phyloP scores from a whole-genome alignment of 2,797 vertebrate species.

The Thripadectes ignobilis region DNA sequence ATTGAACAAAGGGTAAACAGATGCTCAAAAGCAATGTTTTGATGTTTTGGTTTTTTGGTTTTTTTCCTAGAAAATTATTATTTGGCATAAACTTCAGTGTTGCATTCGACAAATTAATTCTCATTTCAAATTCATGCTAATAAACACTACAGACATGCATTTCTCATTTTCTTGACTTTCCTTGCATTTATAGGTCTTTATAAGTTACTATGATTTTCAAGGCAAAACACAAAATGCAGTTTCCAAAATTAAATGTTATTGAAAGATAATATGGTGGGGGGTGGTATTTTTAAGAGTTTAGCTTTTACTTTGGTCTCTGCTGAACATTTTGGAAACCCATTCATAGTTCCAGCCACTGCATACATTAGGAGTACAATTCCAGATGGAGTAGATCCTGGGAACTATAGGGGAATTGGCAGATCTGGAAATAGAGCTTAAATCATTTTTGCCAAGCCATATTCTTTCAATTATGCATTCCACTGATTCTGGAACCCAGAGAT shows the following conservation, averaged over 20 bases:
- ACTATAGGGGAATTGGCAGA: background rate
- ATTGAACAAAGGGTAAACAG: background rate
- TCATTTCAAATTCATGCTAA: background rate
- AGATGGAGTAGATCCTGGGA: background rate
- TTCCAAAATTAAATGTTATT: background rate
- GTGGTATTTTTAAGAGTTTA: background rate
- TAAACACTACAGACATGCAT: background rate
- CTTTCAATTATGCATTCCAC: slow-evolving; percentile 5
- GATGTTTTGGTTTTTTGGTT: fast-evolving
- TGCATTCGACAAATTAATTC: background rate
- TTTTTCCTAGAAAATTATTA: background rate
- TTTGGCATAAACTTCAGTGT: background rate
- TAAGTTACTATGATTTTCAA: background rate
- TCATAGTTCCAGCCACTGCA: background rate
- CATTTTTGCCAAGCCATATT: background rate
- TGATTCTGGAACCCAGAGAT: background rate
- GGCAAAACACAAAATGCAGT: background rate
- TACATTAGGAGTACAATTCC: background rate
- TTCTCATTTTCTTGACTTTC: background rate
- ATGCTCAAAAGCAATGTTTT: background rate
- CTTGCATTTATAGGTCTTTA: background rate
- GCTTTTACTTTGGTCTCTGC: background rate
- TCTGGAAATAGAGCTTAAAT: background rate
- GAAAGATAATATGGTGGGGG: background rate
- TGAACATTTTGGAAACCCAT: background rate